phyloP scores from a whole-genome alignment of 1,140 invertebrate species.

The Whitmania pigra region DNA sequence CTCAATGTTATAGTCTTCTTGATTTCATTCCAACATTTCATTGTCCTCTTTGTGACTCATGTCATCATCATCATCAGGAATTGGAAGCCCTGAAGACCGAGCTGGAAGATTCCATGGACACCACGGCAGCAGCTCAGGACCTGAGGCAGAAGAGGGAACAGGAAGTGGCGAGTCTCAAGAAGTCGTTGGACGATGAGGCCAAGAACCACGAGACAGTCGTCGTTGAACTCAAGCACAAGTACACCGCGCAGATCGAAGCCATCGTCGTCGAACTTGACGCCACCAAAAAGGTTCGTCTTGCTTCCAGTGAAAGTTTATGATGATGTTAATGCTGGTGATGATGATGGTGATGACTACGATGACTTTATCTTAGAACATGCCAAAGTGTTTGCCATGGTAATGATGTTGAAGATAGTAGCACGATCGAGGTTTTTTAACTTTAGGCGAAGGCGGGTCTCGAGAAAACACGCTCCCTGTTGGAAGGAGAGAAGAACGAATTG shows the following conservation, averaged over 20 bases:
- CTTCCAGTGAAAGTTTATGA: not conserved
- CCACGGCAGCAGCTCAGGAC: constrained; percentile 79
- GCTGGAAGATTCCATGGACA: constrained; percentile 82
- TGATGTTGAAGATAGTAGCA: not conserved
- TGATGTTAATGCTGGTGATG: too few relatives aligned
- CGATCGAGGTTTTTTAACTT: too few relatives aligned
- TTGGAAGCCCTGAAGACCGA: constrained; percentile 91
- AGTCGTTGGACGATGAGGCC: constrained; percentile 75
- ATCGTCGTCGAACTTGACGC: constrained; percentile 83
- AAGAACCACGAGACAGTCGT: constrained; percentile 64
- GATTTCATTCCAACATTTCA: too few relatives aligned
- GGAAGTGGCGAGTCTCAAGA: constrained; percentile 79
- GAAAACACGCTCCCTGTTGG: constrained; percentile 71
- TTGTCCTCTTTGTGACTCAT: too few relatives aligned
- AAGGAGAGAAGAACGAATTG: constrained; percentile 85
- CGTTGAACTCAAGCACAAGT: constrained; percentile 77
- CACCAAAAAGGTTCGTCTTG: constrained; percentile 55
- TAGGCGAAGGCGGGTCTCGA: constrained; percentile 62
- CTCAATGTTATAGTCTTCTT: too few relatives aligned
- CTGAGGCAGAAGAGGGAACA: constrained; percentile 83
- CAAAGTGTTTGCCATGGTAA: too few relatives aligned
- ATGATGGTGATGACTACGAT: too few relatives aligned
- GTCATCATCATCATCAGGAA: constrained; percentile 46
- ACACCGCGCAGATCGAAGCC: constrained; percentile 62
- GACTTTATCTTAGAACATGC: too few relatives aligned